Evolutionary conservation across 2,888 invertebrate species (phyloP), one percentile per base, ranked within the genome.

Genomic region (Adela reaumurella): DNA sequence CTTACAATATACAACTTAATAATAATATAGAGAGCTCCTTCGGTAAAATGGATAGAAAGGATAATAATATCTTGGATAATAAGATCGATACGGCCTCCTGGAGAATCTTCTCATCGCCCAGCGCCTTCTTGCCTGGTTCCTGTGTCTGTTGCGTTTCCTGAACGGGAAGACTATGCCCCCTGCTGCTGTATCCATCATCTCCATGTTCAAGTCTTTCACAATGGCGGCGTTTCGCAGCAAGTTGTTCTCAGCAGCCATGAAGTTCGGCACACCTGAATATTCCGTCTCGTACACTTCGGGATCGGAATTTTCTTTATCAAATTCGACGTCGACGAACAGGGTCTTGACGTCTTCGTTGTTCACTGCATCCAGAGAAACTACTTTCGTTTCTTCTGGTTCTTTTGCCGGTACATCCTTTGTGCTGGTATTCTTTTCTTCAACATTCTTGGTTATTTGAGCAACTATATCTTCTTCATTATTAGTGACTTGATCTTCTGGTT

Each of bases 111-210:
- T 60, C 16, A 61, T 29, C 3, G 14, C 17, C 43, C n/a, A 29
- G 11, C 43, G 46, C 44, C 47, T 14, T n/a, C 60, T 63, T 10
- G 60, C 57, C 51, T 54, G 58, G 50, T 63, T 54, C 43, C 59
- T 65, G 48, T 70, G 63, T 44, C 73, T 59, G 51, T 70, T 63
- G 35, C 8, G n/a, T 24, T 24, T 24, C 5, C 24, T 4, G 8
- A 14, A 3, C 11, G 35, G 35, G 35, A 35, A 35, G 11, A 35
- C 35, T 4, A 24, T 24, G 11, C 11, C 14, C n/a, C 11, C 35
- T 11, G 8, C 35, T 14, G 35, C 35, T 14, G 35, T 35, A 14
- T 14, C n/a, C 35, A 35, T 35, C 11, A 35, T 35, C 35, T 35
- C 35, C 6, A 14, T 3, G 35, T 35, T 14, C 11, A 35, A 14